Evolutionary conservation across 2,113 vertebrate genomes (phyloP).

Genomic region (Chaetops frenatus): DNA sequence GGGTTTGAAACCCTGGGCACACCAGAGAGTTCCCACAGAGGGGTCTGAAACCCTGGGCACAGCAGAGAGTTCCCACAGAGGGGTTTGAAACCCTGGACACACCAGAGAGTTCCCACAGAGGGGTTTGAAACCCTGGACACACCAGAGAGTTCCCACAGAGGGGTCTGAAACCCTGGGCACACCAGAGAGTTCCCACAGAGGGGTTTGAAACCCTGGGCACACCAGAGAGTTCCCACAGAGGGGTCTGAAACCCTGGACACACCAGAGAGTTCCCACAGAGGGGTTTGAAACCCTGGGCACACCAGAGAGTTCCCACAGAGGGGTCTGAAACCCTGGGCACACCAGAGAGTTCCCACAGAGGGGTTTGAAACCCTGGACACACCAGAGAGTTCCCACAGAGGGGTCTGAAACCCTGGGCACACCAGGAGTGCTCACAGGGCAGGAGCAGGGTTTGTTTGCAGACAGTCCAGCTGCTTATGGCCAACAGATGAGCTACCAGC

Average conservation of each 20-base stretch:
- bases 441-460: background rate
- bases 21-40: background rate
- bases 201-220: background rate
- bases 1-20: background rate
- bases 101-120: background rate
- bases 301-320: background rate
- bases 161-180: background rate
- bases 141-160: background rate
- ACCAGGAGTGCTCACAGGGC: background rate
- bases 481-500: background rate
- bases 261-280: background rate
- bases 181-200: background rate
- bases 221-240: background rate
- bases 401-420: background rate
- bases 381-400: background rate
- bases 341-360: background rate
- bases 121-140: background rate
- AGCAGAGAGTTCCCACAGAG: background rate
- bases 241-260: background rate
- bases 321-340: background rate
- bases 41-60: background rate
- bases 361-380: background rate
- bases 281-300: background rate
- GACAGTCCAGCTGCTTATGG: background rate
- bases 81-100: background rate